A percentile compares a stretch with the other conserved stretches of the same genome.
phyloP scores from a whole-genome alignment of 1,140 invertebrate genomes.

The Cylas formicarius region DNA sequence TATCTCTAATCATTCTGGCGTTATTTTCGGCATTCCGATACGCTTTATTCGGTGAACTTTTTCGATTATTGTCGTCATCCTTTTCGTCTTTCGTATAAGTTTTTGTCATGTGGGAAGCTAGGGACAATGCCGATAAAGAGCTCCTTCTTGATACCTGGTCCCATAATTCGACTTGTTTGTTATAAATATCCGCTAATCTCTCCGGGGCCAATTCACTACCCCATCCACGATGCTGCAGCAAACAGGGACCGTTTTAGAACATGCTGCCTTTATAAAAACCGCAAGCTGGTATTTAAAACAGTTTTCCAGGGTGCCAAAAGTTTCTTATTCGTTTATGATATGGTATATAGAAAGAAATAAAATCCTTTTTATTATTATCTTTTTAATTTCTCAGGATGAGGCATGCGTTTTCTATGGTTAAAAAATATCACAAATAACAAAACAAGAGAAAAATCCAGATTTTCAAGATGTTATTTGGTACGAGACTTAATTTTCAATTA shows the following conservation, averaged over 20 bases:
- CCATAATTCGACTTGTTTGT: constrained; percentile 77
- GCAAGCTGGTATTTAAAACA: too few species aligned
- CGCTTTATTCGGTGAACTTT: constrained; percentile 60
- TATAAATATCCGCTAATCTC: constrained; percentile 66
- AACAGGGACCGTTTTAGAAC: neutral
- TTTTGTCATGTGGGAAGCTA: constrained; percentile 70
- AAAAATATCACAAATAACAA: too few species aligned
- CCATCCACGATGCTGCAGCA: constrained; percentile 77
- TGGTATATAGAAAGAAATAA: too few species aligned
- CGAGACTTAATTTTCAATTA: too few species aligned
- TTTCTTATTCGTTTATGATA: too few species aligned
- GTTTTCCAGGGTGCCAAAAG: too few species aligned
- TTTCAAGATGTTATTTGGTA: too few species aligned
- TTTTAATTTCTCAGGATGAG: too few species aligned
- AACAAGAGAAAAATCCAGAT: too few species aligned
- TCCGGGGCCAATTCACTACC: constrained; percentile 77
- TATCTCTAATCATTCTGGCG: constrained; percentile 45
- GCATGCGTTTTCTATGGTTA: too few species aligned
- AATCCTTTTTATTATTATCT: too few species aligned
- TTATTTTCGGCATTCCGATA: constrained; percentile 45
- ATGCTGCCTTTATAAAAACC: neutral
- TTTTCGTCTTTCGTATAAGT: constrained; percentile 80
- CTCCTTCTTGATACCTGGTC: constrained; percentile 81
- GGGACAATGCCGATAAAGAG: constrained; percentile 78
- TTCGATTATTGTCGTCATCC: constrained; percentile 76